Evolutionary conservation across 2,797 vertebrate species (phyloP), one percentile per base, ranked within the genome.

Genomic region (Podarcis siculus): DNA sequence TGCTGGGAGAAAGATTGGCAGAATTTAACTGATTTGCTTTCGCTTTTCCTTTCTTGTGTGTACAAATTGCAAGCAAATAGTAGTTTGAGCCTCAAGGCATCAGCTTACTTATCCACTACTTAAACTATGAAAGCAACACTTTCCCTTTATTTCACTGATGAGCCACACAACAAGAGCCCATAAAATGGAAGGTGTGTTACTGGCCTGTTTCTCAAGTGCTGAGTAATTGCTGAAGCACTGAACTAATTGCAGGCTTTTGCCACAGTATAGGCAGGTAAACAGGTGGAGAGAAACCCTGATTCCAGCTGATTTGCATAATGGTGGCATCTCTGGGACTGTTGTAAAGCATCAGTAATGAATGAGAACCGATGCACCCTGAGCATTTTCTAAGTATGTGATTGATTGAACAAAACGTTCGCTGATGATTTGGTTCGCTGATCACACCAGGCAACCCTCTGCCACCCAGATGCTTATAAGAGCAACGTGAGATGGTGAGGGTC

Each of bases 61-160:
- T 81, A 86, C 82, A 23, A 5, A n/a, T 45, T 61, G 69, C 86
- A 39, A 66, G 83, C 78, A 83, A 72, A 42, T 4, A 9, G 77
- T 91, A 72, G 30, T 89, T 69, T 82, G 15, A 23, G 6, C 23
- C 3, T 75, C 77, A 64, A 67, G 79, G 15, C 72, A 77, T 39
- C 67, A 69, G 1, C 81, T 10, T 0, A 1, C 3, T 39, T 8
- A 2, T 76, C 3, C 27, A 0, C 2, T 17, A 9, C 39, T 0
- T 79, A 82, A 91, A 83, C 71, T 32, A 3, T 25, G 87, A 83
- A 86, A 89, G 21, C n/a, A 1, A 0, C 4, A 3, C 25, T 0
- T 55, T 5, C 61, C 30, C 71, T 77, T 82, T 67, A 73, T 84
- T 77, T 83, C 27, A 77, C 3, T 32, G 0, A 69, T 88, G 76